Conservation (phyloP, 2,797 vertebrate species). For the Remorina albescens region DNA sequence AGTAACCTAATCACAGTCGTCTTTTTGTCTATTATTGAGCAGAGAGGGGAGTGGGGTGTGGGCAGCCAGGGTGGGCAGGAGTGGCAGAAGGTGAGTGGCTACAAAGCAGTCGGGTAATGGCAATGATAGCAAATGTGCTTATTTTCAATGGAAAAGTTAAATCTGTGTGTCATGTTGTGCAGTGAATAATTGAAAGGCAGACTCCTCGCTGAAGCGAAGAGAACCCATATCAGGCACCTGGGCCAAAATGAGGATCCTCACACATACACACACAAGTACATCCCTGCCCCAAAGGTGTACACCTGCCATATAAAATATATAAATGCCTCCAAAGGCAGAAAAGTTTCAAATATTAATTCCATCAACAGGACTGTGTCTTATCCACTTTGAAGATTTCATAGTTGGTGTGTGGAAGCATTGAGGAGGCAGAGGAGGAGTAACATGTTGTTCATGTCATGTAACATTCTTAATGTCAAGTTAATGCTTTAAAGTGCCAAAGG, state of each 20-base stretch:
- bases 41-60: slow-evolving; percentile 6
- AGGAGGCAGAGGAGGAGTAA: background rate
- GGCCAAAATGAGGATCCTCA: slow-evolving; percentile 2
- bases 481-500: background rate
- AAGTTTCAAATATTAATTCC: slow-evolving; percentile 57
- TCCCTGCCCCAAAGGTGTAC: slow-evolving; percentile 14
- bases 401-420: background rate
- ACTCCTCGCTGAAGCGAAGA: slow-evolving; percentile 18
- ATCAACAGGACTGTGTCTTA: slow-evolving; percentile 36
- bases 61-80: background rate
- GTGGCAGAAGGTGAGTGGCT: slow-evolving; percentile 14
- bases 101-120: slow-evolving; percentile 37
- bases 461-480: background rate
- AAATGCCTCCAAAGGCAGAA: slow-evolving; percentile 31
- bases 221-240: slow-evolving; percentile 15
- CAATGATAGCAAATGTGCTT: slow-evolving; percentile 34
- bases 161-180: slow-evolving; percentile 50
- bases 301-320: slow-evolving; percentile 56
- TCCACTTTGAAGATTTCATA: slow-evolving; percentile 32
- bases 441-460: background rate
- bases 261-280: background rate
- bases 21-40: slow-evolving; percentile 62
- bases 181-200: slow-evolving; percentile 65
- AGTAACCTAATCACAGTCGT: slow-evolving; percentile 36
- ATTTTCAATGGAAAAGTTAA: slow-evolving; percentile 54